Base-by-base conservation (phyloP, 1,140 invertebrate genomes). In the Mylabris phalerata region DNA sequence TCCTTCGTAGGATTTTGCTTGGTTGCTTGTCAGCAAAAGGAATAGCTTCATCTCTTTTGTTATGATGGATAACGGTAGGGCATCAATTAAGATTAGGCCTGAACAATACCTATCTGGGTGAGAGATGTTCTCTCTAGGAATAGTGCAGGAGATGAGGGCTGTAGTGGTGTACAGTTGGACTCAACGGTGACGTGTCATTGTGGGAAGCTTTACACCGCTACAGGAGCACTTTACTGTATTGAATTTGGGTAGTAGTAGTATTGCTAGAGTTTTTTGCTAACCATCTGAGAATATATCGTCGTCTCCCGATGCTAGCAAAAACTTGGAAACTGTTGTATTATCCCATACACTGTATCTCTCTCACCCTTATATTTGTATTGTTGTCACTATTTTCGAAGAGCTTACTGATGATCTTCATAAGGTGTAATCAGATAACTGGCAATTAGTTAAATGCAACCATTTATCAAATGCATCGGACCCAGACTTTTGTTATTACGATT, bases 31-130 rank as follows among this genome's bases (percentile, higher is more conserved):
- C 67, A 62, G 58, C 55, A 49, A 48, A 55, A 58, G 63, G 48
- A 64, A 64, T 57, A 63, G 60, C 65, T 65, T 67, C 67, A 60
- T 64, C 67, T 66, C 61, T 59, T 19, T 19, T 50, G 59, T 62
- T 69, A 73, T 73, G 71, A 73, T 73, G 70, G 71, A 73, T 73
- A 69, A 68, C 69, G 61, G 67, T 68, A 51, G 67, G 65, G 65
- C 68, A 73, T 73, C 71, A 73, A 73, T 73, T 73, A 73, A 71
- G 71, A 71, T 73, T 73, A 73, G 63, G 61, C 64, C 55, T 61
- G 66, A 71, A 71, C 69, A 71, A 71, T 71, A 71, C 69, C 67
- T 71, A 65, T 54, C 55, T 48, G 27, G 48, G 59, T 50, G 62
- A 32, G 57, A 60, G 40, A 41, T 46, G 25, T 38, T 38, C 26